phyloP scores from a whole-genome alignment of 2,888 invertebrate species.

The Zootermopsis nevadensis region DNA sequence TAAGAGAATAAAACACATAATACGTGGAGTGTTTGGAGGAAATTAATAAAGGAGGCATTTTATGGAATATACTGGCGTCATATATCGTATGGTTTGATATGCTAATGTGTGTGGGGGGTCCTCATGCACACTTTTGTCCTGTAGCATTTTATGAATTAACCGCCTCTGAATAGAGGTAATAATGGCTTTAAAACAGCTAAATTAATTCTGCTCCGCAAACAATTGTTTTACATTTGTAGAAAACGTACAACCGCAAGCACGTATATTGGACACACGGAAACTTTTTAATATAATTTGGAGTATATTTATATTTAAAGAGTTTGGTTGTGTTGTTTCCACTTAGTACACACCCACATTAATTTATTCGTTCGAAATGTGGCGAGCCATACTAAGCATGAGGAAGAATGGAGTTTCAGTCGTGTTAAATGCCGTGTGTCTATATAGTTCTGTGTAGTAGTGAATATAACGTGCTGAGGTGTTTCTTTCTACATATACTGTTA shows the following conservation, averaged over 20 bases:
- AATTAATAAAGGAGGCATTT: background rate
- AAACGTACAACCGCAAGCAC: background rate
- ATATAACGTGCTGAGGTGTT: too few relatives aligned
- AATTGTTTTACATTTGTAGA: background rate
- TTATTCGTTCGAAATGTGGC: too few relatives aligned
- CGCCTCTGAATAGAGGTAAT: background rate
- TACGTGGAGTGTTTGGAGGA: background rate
- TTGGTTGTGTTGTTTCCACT: background rate
- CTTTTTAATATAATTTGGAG: background rate
- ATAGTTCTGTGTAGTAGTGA: too few relatives aligned
- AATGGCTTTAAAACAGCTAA: background rate
- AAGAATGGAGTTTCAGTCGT: too few relatives aligned
- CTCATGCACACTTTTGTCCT: background rate
- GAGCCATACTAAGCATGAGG: too few relatives aligned
- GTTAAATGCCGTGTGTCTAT: too few relatives aligned
- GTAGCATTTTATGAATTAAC: background rate
- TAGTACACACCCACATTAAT: background rate
- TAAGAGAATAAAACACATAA: conserved; percentile 1
- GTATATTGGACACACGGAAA: too few relatives aligned
- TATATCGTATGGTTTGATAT: conserved; percentile 2
- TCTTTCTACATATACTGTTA: too few relatives aligned
- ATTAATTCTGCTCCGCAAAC: background rate
- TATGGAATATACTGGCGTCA: background rate
- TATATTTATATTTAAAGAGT: background rate
- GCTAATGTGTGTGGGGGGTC: background rate